Evolutionary conservation across 2,797 vertebrate genomes (phyloP).

Genomic region (Bucorvus abyssinicus): DNA sequence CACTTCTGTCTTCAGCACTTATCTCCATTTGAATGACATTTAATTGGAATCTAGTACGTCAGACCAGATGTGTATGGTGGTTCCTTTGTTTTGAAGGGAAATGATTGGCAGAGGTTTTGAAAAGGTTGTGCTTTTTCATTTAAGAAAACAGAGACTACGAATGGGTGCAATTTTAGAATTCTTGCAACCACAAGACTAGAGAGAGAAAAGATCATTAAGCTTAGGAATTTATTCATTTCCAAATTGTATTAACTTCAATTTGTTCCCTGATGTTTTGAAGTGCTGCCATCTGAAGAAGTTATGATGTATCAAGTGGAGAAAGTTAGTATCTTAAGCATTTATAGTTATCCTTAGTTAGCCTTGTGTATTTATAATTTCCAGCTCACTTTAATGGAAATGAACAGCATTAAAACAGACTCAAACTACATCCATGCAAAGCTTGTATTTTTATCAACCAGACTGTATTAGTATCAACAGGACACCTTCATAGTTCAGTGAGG

Average conservation of each 20-base stretch:
- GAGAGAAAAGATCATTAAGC: not conserved
- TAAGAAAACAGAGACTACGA: not conserved
- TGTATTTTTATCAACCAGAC: too few relatives aligned
- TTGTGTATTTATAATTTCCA: not conserved
- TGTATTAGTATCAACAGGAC: not conserved
- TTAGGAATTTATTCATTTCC: not conserved
- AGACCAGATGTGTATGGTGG: not conserved
- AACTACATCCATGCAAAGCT: not conserved
- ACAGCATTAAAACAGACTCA: not conserved
- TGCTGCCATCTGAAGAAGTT: not conserved
- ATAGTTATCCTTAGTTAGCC: not conserved
- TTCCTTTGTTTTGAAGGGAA: not conserved
- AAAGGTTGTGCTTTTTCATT: not conserved
- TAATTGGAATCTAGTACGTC: not conserved
- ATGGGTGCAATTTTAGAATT: not conserved
- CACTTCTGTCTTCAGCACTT: not conserved
- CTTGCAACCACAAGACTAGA: not conserved
- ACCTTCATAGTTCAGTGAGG: not conserved
- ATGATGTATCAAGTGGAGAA: not conserved
- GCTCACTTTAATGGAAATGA: not conserved
- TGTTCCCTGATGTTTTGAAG: not conserved
- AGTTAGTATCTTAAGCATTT: not conserved
- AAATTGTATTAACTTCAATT: not conserved
- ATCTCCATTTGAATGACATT: constrained; percentile 8
- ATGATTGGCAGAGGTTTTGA: not conserved